Conservation (phyloP, 2,888 invertebrate species). For the Drosophila lutescens region DNA sequence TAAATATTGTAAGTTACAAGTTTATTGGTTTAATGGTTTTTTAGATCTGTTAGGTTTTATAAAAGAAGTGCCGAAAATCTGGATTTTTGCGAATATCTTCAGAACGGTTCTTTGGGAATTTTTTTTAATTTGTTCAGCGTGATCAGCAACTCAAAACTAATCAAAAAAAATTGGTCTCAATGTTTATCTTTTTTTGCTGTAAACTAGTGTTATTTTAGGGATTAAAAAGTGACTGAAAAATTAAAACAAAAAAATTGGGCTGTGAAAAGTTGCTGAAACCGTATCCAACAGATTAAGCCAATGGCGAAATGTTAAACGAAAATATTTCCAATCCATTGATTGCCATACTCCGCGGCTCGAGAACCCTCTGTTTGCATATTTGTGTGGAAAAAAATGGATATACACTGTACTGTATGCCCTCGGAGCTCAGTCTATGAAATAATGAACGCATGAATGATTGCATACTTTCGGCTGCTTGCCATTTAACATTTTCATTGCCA, state of each 20-base stretch:
- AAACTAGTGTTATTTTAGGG: conserved; percentile 19
- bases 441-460: conserved; percentile 82
- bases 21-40: too few relatives aligned
- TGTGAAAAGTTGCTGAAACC: conserved; percentile 9
- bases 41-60: too few relatives aligned
- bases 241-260: conserved; percentile 8
- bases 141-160: too few relatives aligned
- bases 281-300: conserved; percentile 51
- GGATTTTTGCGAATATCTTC: too few relatives aligned
- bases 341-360: conserved; percentile 62
- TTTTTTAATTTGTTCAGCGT: too few relatives aligned
- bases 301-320: conserved; percentile 68
- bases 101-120: too few relatives aligned
- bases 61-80: too few relatives aligned
- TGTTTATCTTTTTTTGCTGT: too few relatives aligned
- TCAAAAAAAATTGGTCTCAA: too few relatives aligned
- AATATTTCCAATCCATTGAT: conserved; percentile 84
- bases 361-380: conserved; percentile 58
- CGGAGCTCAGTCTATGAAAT: conserved; percentile 76
- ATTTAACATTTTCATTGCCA: conserved; percentile 37
- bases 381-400: conserved; percentile 42
- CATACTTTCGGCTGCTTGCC: conserved; percentile 65
- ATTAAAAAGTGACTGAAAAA: conserved; percentile 49
- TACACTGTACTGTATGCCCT: conserved; percentile 51
- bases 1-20: too few relatives aligned